phyloP scores from a whole-genome alignment of 1,140 invertebrate species.

The Cherax quadricarinatus region DNA sequence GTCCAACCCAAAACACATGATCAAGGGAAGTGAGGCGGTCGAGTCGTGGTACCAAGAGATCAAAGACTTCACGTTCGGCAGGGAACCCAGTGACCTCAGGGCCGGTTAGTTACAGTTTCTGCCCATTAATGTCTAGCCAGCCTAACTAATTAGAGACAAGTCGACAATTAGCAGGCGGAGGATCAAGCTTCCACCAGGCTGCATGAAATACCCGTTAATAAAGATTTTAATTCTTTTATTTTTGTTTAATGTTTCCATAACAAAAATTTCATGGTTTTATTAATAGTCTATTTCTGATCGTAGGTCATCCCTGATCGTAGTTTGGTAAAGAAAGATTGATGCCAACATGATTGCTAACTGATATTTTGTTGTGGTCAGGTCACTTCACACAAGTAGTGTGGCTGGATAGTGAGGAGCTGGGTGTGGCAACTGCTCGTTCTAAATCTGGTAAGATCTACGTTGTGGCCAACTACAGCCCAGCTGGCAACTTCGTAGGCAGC shows the following conservation, averaged over 20 bases:
- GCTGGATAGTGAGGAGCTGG: conserved; percentile 85
- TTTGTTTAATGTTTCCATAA: no score
- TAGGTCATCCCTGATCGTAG: no score
- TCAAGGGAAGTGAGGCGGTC: conserved; percentile 84
- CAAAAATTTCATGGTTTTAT: no score
- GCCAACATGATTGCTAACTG: neutral
- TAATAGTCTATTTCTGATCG: no score
- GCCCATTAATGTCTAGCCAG: no score
- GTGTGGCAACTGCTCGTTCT: conserved; percentile 82
- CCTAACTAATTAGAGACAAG: no score
- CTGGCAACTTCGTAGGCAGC: conserved; percentile 87
- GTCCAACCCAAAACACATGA: conserved; percentile 83
- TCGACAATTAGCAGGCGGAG: no score
- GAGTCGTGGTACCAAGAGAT: conserved; percentile 84
- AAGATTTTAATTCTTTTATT: no score
- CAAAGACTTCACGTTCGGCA: conserved; percentile 75
- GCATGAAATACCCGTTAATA: no score
- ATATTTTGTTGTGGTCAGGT: conserved; percentile 76
- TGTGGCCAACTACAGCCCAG: conserved; percentile 90
- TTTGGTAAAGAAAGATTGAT: neutral
- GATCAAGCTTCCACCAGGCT: no score
- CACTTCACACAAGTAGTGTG: conserved; percentile 88
- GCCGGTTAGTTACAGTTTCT: conserved; percentile 73
- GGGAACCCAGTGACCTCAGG: conserved; percentile 74
- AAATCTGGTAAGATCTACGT: conserved; percentile 85